Percentiles rank a stretch among this genome's conserved stretches.
phyloP scores from a whole-genome alignment of 2,113 vertebrate species.

The Triplophysa dalaica region DNA sequence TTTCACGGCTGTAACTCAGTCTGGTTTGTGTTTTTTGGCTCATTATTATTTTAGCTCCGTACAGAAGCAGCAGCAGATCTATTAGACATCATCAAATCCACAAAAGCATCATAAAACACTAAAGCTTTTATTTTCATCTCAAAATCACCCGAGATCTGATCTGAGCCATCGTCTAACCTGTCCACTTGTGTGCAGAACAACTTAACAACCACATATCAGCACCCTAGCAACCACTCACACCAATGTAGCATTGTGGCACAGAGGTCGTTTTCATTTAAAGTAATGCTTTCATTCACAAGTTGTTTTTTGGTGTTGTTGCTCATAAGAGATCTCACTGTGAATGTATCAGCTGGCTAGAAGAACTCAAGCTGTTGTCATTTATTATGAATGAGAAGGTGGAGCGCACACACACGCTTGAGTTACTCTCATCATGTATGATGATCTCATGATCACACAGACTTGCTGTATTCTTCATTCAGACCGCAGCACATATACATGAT shows the following conservation, averaged over 20 bases:
- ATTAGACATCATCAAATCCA: background rate
- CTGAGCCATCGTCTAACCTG: background rate
- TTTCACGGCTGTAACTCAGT: slow-evolving; percentile 72
- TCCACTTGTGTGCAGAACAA: too few relatives aligned
- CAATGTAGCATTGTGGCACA: background rate
- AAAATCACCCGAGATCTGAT: too few relatives aligned
- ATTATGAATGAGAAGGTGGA: slow-evolving; percentile 50
- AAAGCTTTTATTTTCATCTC: too few relatives aligned
- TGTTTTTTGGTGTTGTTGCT: too few relatives aligned
- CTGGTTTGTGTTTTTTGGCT: slow-evolving; percentile 61
- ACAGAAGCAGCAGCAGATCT: slow-evolving; percentile 17
- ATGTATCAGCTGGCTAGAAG: slow-evolving; percentile 59
- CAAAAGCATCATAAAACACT: too few relatives aligned
- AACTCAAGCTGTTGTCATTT: slow-evolving; percentile 59
- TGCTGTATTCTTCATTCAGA: too few relatives aligned
- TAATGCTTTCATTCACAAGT: too few relatives aligned
- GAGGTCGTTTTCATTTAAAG: too few relatives aligned
- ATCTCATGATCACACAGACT: background rate
- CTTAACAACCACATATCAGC: background rate
- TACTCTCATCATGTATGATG: background rate
- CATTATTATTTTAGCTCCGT: slow-evolving; percentile 70
- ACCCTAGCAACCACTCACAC: background rate
- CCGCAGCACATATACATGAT: background rate
- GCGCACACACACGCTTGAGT: background rate
- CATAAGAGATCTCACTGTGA: slow-evolving; percentile 25